phyloP scores from a whole-genome alignment of 2,797 vertebrate genomes.

The Sebastes nivosus region DNA sequence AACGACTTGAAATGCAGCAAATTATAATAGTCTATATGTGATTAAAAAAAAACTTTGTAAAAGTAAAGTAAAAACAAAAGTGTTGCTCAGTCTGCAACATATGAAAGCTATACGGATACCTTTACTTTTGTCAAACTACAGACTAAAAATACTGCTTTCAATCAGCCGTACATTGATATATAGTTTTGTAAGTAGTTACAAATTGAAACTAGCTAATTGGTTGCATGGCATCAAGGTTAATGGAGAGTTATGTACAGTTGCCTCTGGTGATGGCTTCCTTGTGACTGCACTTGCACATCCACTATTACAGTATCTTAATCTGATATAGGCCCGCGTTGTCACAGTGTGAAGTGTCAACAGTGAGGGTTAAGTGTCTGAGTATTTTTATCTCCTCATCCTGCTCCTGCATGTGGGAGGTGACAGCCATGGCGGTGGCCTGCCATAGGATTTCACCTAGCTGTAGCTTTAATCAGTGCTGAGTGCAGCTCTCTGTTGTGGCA shows the following conservation, averaged over 20 bases:
- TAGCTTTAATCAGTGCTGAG: conserved; percentile 59
- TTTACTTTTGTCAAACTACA: not conserved
- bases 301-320: conserved; percentile 23
- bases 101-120: not conserved
- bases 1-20: not conserved
- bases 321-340: conserved; percentile 25
- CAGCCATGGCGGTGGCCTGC: conserved; percentile 55
- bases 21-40: not conserved
- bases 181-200: not conserved
- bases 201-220: not conserved
- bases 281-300: not conserved
- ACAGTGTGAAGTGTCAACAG: conserved; percentile 47
- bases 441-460: conserved; percentile 49
- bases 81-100: not conserved
- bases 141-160: not conserved
- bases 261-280: not conserved
- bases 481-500: conserved; percentile 29
- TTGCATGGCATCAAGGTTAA: not conserved
- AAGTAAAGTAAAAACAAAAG: not conserved
- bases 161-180: not conserved
- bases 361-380: conserved; percentile 45
- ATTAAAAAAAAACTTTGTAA: not conserved
- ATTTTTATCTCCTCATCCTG: conserved; percentile 57
- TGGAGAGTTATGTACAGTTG: not conserved
- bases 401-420: conserved; percentile 40